Evolutionary conservation across 1,140 invertebrate genomes (phyloP).

Genomic region (Drosophila truncata): DNA sequence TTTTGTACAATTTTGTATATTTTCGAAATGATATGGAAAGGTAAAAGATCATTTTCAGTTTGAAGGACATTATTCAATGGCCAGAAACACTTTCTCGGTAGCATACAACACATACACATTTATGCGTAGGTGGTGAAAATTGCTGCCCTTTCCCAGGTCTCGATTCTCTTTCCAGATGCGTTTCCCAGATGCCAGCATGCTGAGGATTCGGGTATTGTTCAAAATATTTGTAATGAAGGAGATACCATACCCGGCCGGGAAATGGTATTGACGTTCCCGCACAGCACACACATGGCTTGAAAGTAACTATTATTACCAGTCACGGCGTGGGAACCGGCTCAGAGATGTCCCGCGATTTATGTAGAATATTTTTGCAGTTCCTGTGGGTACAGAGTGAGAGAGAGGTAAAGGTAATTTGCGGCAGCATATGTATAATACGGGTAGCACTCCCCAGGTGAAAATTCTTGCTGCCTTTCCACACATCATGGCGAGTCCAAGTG

Average conservation of each 20-base stretch:
- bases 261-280: slow-evolving; percentile 26
- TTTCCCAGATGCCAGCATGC: slow-evolving; percentile 45
- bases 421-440: slow-evolving; percentile 33
- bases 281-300: slow-evolving; percentile 37
- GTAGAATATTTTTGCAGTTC: slow-evolving; percentile 20
- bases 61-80: slow-evolving; percentile 28
- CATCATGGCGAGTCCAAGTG: slow-evolving; percentile 5
- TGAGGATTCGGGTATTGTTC: slow-evolving; percentile 28
- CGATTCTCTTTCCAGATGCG: slow-evolving; percentile 26
- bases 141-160: slow-evolving; percentile 30
- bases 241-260: slow-evolving; percentile 26
- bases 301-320: slow-evolving; percentile 46
- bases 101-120: slow-evolving; percentile 19
- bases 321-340: slow-evolving; percentile 43
- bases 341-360: slow-evolving; percentile 12
- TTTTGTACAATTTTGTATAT: too few species aligned
- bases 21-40: background rate
- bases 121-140: slow-evolving; percentile 50
- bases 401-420: slow-evolving; percentile 16
- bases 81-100: slow-evolving; percentile 33
- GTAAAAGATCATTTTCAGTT: slow-evolving; percentile 8
- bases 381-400: background rate
- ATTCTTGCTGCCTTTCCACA: slow-evolving; percentile 4
- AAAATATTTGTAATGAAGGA: slow-evolving; percentile 27
- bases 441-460: slow-evolving; percentile 36